phyloP scores from a whole-genome alignment of 2,797 vertebrate species.

The Ctenopoma kingsleyae region DNA sequence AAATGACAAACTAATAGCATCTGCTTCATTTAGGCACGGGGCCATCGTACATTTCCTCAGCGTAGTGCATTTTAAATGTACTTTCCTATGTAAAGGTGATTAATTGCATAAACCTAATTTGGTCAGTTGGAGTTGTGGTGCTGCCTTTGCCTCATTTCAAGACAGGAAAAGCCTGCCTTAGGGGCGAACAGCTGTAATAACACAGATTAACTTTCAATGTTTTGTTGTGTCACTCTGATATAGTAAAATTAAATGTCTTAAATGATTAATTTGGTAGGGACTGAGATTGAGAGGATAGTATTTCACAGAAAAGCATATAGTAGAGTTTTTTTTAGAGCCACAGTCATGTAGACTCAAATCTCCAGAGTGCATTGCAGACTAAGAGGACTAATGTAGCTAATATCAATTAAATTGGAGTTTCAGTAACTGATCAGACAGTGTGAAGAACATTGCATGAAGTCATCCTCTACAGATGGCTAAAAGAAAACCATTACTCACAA shows the following conservation, averaged over 20 bases:
- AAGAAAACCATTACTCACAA: too few relatives aligned
- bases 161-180: background rate
- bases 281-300: background rate
- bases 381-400: constrained; percentile 10
- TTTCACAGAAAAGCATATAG: background rate
- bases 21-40: background rate
- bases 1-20: background rate
- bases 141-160: background rate
- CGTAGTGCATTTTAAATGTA: background rate
- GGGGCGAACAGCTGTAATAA: background rate
- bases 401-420: background rate
- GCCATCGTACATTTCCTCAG: too few relatives aligned
- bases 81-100: background rate
- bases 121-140: background rate
- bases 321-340: background rate
- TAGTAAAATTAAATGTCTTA: background rate
- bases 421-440: background rate
- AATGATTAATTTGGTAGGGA: background rate
- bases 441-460: background rate
- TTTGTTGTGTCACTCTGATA: background rate
- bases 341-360: constrained; percentile 4
- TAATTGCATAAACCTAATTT: background rate
- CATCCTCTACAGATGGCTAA: background rate
- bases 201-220: constrained; percentile 7
- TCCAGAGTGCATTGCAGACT: background rate